Evolutionary conservation across 2,797 vertebrate species (phyloP), one percentile per base, ranked within the genome.

Genomic region (Podargus strigoides): DNA sequence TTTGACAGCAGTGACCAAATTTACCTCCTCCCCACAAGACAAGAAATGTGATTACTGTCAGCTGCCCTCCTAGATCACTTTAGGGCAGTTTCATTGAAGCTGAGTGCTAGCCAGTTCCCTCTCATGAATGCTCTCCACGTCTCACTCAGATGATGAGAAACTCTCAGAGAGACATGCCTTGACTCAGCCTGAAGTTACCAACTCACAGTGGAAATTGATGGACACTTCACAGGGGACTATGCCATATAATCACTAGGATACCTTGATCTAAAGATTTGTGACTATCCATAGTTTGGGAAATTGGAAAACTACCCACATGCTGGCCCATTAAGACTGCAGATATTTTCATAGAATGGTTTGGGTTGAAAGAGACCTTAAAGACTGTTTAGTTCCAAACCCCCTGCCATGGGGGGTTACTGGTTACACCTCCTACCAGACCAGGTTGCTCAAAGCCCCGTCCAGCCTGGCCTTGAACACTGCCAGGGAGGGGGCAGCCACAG

Each of bases 91-190:
- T 66, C 23, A 76, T 6, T 72, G 62, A 24, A 78, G 36, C 21
- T 37, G 37, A 53, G 59, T 34, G 27, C 55, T 42, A 30, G 20
- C 32, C 42, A 32, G 19, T 24, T 87, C 22, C 30, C 28, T 52
- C 22, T 81, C 1, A 0, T 20, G 19, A 12, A 5, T 7, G 41
- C 12, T 37, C 22, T 28, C 14, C 1, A 0, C 23, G 17, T 22
- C 49, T 55, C 39, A 28, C 53, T 60, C 24, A 22, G 56, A 37
- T 23, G 26, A 39, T 42, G 36, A 66, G 64, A 44, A 80, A 58
- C 24, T 77, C 70, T 47, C 6, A 17, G 34, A 44, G 50, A 18
- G 21, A 23, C 11, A 10, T 0, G 0, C 44, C 24, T 39, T 49
- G 47, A 47, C 56, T 87, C 56, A 81, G 19, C 3, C 36, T 49